Conservation (phyloP, 2,888 invertebrate genomes). For the Hydrotaea cyrtoneurina region DNA sequence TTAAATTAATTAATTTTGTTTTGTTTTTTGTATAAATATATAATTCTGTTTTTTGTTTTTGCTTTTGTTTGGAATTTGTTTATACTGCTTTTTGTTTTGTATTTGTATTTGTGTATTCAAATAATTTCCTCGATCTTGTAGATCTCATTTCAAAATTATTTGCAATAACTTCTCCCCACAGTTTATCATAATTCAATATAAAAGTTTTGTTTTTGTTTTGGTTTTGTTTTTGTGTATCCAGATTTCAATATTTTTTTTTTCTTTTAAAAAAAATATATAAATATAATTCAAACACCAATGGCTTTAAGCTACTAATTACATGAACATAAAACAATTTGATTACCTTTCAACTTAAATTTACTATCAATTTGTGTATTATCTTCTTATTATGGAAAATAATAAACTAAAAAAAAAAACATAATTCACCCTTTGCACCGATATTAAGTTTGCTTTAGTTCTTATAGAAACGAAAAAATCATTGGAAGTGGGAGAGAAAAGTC, state of each 20-base stretch:
- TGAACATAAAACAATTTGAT: conserved; percentile 43
- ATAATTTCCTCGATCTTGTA: conserved; percentile 57
- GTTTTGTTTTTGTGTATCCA: conserved; percentile 22
- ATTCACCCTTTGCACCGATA: conserved; percentile 67
- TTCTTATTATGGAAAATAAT: not conserved
- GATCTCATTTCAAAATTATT: conserved; percentile 63
- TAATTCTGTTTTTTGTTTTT: conserved; percentile 12
- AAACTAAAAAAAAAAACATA: not conserved
- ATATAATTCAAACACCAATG: conserved; percentile 64
- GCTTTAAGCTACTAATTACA: conserved; percentile 67
- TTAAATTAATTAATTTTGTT: conserved; percentile 37
- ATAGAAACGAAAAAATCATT: not conserved
- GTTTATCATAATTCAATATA: conserved; percentile 50
- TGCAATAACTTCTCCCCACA: conserved; percentile 25
- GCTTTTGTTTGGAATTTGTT: conserved; percentile 43
- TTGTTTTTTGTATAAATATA: not conserved
- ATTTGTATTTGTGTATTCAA: conserved; percentile 20
- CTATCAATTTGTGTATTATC: conserved; percentile 14
- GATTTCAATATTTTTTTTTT: conserved; percentile 38
- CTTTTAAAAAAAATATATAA: not conserved
- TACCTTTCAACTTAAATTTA: conserved; percentile 53
- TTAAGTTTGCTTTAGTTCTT: conserved; percentile 47
- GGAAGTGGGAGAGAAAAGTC: not conserved
- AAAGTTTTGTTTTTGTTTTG: conserved; percentile 50
- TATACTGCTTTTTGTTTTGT: conserved; percentile 30